Base-by-base conservation (phyloP, 2,797 vertebrate species). In the Chloroceryle amazona region DNA sequence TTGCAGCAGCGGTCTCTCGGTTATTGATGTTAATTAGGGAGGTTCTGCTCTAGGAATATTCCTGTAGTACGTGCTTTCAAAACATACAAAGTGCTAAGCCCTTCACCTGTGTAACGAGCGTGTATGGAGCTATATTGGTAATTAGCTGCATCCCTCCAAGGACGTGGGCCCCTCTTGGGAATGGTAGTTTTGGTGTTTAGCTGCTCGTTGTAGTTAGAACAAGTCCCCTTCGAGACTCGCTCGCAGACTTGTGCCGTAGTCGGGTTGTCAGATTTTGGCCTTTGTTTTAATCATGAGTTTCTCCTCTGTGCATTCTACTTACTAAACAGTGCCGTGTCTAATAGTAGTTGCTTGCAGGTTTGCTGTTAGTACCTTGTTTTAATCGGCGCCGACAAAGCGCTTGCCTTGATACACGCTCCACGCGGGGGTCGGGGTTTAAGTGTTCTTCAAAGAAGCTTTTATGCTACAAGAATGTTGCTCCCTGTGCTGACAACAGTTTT, bases 181-280 rank as follows among this genome's bases (percentile, higher is more conserved):
- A 1, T 6, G 25, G 31, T 8, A 8, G 35, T 65, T 93, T 58
- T 52, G 87, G 47, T 58, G 87, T 87, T 84, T 20, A 58, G 78
- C 78, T 85, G 49, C 68, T 51, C 21, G 37, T 41, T 61, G 62
- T 49, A 8, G 51, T 44, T 55, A 4, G n/a, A 81, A 21, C 39
- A 39, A 44, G 47, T n/a, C 52, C 41, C 33, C 0, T 6, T 33
- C 0, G 13, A 46, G 78, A 26, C 31, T 76, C 28, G 0, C 3
- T 10, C 2, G 19, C 28, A 35, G 28, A 3, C 39, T 63, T 29
- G 37, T 54, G 73, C 60, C 1, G 0, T 6, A 4, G 62, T 14
- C 39, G 18, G 31, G 14, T 6, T 79, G 42, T 52, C 78, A 82
- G 63, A 12, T 66, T 78, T 21, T 78, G 17, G 26, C 42, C n/a